These are phyloP conservation scores for Ornithorhynchus anatinus DNA, from an alignment of 2,113 vertebrate genomes.

Conservation along the genomic window DNA sequence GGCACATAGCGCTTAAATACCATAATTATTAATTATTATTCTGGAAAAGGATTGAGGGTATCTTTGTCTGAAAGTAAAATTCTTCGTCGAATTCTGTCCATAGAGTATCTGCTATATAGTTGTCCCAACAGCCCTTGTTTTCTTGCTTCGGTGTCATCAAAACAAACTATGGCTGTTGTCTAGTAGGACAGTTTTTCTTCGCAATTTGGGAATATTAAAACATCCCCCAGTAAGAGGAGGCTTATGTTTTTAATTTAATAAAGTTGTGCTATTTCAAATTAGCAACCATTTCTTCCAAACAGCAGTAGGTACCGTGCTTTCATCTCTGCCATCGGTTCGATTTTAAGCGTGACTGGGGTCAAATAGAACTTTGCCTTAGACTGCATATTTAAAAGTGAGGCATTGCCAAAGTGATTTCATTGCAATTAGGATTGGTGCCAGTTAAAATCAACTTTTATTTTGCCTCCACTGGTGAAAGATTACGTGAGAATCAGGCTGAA, in stretches of 20 bases:
- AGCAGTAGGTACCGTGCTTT: neutral
- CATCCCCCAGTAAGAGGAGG: neutral
- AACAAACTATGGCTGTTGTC: too few relatives aligned
- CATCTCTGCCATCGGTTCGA: neutral
- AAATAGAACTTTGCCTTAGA: neutral
- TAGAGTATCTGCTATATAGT: too few relatives aligned
- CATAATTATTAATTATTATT: too few relatives aligned
- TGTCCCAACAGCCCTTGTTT: too few relatives aligned
- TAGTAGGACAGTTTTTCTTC: too few relatives aligned
- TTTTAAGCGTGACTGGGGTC: neutral
- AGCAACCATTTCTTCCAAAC: neutral
- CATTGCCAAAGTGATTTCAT: neutral
- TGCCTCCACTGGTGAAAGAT: neutral
- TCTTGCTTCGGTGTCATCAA: too few relatives aligned
- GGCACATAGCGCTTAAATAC: too few relatives aligned
- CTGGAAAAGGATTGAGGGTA: too few relatives aligned
- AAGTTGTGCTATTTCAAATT: neutral
- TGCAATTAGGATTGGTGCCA: neutral
- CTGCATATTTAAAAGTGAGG: neutral
- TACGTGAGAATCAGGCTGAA: neutral
- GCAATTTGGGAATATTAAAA: too few relatives aligned
- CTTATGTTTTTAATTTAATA: neutral
- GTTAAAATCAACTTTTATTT: neutral
- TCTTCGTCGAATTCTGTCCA: too few relatives aligned
- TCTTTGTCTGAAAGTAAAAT: too few relatives aligned